Conservation (phyloP, 2,888 invertebrate genomes). For the Sphinx pinastri region DNA sequence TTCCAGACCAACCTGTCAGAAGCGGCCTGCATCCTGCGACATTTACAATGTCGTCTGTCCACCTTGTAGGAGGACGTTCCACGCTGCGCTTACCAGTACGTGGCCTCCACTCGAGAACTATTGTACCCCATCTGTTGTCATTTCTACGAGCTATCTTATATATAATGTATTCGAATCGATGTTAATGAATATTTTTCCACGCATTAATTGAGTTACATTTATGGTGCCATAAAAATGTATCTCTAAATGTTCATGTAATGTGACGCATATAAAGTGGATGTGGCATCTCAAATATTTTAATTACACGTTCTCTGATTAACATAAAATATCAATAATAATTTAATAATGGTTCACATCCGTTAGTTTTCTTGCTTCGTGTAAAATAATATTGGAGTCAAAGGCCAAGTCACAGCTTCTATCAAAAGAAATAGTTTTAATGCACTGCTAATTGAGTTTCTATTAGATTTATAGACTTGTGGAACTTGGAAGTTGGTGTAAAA, state of each 20-base stretch:
- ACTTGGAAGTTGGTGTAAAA: no score
- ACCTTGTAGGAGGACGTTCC: no score
- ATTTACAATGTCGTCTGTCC: no score
- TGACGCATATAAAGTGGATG: not conserved
- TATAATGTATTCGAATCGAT: not conserved
- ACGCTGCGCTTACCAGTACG: no score
- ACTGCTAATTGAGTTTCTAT: not conserved
- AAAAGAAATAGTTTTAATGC: not conserved
- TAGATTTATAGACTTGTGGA: not conserved
- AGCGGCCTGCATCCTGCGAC: no score
- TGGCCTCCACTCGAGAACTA: no score
- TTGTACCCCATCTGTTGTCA: no score
- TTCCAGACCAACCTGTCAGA: no score
- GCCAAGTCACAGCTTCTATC: not conserved
- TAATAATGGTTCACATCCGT: not conserved
- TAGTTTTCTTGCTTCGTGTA: conserved; percentile 7
- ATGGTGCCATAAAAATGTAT: conserved; percentile 1
- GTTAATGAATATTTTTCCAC: not conserved
- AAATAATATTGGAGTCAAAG: conserved; percentile 5
- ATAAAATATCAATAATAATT: conserved; percentile 16
- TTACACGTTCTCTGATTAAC: not conserved
- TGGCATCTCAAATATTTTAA: conserved; percentile 14
- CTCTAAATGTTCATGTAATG: not conserved
- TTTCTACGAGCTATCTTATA: no score
- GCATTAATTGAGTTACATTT: conserved; percentile 3